phyloP scores from a whole-genome alignment of 2,113 vertebrate genomes.

The Collichthys lucidus region DNA sequence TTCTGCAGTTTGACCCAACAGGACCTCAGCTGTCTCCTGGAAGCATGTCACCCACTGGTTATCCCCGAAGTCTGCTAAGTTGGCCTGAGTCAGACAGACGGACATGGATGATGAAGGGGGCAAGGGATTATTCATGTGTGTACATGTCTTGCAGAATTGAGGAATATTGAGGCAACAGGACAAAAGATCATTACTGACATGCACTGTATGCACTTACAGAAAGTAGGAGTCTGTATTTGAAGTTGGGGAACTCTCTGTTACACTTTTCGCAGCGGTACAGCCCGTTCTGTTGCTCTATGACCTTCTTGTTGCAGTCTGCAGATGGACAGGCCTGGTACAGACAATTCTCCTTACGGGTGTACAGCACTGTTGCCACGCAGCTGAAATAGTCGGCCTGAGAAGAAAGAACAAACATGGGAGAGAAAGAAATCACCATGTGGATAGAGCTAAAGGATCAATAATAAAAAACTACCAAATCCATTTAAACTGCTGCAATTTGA shows the following conservation, averaged over 20 bases:
- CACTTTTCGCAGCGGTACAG: slow-evolving; percentile 93
- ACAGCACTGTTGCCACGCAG: slow-evolving; percentile 89
- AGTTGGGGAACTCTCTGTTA: slow-evolving; percentile 88
- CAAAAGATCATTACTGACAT: slow-evolving; percentile 20
- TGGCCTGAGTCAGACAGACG: slow-evolving; percentile 82
- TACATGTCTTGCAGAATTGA: background rate
- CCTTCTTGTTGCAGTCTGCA: slow-evolving; percentile 92
- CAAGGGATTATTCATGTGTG: slow-evolving; percentile 32
- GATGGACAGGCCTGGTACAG: slow-evolving; percentile 94
- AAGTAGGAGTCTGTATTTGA: slow-evolving; percentile 92
- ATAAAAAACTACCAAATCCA: slow-evolving; percentile 19
- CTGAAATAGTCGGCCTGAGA: slow-evolving; percentile 91
- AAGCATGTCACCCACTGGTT: slow-evolving; percentile 97
- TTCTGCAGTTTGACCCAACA: slow-evolving; percentile 88
- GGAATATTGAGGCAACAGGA: background rate
- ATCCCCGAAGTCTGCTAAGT: slow-evolving; percentile 91
- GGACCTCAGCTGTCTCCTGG: slow-evolving; percentile 90
- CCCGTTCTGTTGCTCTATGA: slow-evolving; percentile 91
- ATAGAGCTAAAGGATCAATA: slow-evolving; percentile 27
- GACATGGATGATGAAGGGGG: slow-evolving; percentile 27
- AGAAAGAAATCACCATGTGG: slow-evolving; percentile 28
- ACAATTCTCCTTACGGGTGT: slow-evolving; percentile 91
- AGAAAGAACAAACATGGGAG: slow-evolving; percentile 16
- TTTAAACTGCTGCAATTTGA: slow-evolving; percentile 40
- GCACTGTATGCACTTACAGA: slow-evolving; percentile 83